These are phyloP conservation scores for Tachina grossa DNA, from an alignment of 2,888 invertebrate genomes.

Conservation along the genomic window DNA sequence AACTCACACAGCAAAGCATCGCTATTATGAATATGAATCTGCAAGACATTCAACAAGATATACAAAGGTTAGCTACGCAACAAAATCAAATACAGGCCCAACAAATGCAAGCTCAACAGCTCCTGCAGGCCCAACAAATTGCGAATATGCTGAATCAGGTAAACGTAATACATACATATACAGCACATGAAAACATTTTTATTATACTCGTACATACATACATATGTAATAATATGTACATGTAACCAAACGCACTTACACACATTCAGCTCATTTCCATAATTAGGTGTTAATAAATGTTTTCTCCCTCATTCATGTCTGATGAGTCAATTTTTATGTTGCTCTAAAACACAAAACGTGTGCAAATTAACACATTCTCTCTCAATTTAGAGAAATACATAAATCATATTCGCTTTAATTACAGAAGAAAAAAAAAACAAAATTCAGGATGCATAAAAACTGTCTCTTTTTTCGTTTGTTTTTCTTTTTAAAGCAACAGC, in stretches of 20 bases:
- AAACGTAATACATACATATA: slow-evolving; percentile 69
- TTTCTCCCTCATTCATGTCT: not conserved
- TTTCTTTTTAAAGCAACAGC: slow-evolving; percentile 76
- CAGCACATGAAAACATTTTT: slow-evolving; percentile 40
- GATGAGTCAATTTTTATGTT: slow-evolving; percentile 9
- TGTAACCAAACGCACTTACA: slow-evolving; percentile 10
- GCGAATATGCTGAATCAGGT: slow-evolving; percentile 83
- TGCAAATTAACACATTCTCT: not conserved
- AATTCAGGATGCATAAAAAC: not conserved
- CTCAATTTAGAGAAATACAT: not conserved
- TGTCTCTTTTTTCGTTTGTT: not conserved
- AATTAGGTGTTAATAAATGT: slow-evolving; percentile 46
- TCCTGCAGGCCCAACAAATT: slow-evolving; percentile 85
- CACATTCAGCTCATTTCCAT: slow-evolving; percentile 28
- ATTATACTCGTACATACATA: not conserved
- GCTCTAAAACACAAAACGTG: not conserved
- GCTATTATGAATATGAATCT: slow-evolving; percentile 93
- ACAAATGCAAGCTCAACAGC: slow-evolving; percentile 85
- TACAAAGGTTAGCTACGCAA: slow-evolving; percentile 93
- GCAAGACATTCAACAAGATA: slow-evolving; percentile 96
- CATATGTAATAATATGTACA: not conserved
- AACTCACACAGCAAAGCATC: slow-evolving; percentile 82
- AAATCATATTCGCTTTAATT: not conserved
- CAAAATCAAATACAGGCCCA: slow-evolving; percentile 89
- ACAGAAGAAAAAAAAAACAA: not conserved